These are phyloP conservation scores for Excalfactoria chinensis DNA, from an alignment of 2,113 vertebrate species.

Conservation along the genomic window DNA sequence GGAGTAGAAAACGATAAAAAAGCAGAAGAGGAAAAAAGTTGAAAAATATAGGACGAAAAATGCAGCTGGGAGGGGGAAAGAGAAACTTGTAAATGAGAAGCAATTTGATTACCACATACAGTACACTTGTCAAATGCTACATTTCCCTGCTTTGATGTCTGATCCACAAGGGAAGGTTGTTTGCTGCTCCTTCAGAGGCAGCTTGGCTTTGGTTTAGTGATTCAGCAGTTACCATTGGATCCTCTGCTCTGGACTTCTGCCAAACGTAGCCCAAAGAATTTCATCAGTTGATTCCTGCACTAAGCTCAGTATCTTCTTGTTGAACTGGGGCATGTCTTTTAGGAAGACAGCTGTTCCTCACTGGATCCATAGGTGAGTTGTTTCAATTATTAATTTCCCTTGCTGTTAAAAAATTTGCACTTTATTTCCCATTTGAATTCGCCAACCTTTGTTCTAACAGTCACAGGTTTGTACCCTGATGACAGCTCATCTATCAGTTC, in stretches of 20 bases:
- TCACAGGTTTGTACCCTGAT: neutral
- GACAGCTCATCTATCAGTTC: conserved; percentile 26
- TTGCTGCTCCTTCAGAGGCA: neutral
- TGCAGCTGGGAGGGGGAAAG: neutral
- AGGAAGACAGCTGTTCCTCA: neutral
- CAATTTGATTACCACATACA: conserved; percentile 55
- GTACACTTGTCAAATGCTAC: conserved; percentile 35
- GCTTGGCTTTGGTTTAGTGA: conserved; percentile 32
- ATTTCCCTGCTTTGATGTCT: conserved; percentile 27
- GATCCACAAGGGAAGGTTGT: conserved; percentile 30
- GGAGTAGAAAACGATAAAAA: conserved; percentile 5
- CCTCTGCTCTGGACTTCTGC: conserved; percentile 1
- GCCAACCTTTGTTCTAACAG: neutral
- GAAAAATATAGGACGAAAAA: conserved; percentile 30
- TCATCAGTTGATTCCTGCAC: neutral
- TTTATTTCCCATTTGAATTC: conserved; percentile 41
- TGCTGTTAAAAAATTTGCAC: neutral
- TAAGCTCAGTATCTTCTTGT: neutral
- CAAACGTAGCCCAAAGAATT: neutral
- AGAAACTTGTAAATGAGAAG: conserved; percentile 41
- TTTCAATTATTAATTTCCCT: conserved; percentile 12
- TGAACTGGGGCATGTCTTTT: neutral
- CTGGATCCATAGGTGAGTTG: neutral
- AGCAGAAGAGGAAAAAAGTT: neutral
- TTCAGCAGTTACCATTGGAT: neutral